Percentiles rank a stretch among this genome's conserved stretches.
Evolutionary conservation across 2,888 invertebrate genomes (phyloP).

Genomic region (Cryptophagus acutangulus): DNA sequence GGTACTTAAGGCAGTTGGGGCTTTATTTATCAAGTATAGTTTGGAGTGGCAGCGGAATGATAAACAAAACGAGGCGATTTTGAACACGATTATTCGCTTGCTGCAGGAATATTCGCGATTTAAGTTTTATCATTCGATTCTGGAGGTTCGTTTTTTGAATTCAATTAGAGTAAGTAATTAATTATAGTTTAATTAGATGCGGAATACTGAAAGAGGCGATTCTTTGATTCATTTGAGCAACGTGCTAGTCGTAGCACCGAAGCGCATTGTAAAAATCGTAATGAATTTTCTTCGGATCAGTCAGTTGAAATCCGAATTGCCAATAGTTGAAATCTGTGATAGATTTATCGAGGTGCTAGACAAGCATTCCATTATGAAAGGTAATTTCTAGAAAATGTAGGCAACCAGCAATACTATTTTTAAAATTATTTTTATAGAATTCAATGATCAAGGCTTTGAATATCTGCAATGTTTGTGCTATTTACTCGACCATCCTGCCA

Average conservation of each 20-base stretch:
- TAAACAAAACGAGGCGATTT: constrained; percentile 33
- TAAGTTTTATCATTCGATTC: constrained; percentile 33
- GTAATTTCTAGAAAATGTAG: constrained; percentile 15
- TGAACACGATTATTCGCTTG: constrained; percentile 39
- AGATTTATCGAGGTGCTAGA: constrained; percentile 35
- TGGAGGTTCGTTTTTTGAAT: constrained; percentile 28
- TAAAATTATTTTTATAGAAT: constrained; percentile 21
- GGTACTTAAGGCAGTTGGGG: constrained; percentile 35
- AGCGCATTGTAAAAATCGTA: constrained; percentile 40
- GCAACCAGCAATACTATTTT: neutral
- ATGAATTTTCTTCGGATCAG: constrained; percentile 39
- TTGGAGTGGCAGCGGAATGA: constrained; percentile 34
- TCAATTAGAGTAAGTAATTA: constrained; percentile 2
- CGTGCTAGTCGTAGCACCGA: constrained; percentile 37
- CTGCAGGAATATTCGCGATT: constrained; percentile 40
- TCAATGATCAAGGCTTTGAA: constrained; percentile 30
- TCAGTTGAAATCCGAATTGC: constrained; percentile 40
- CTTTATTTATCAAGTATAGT: constrained; percentile 41
- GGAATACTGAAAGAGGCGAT: constrained; percentile 38
- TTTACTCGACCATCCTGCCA: constrained; percentile 37
- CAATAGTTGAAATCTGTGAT: constrained; percentile 37
- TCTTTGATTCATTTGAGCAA: constrained; percentile 37
- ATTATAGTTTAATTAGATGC: constrained; percentile 29
- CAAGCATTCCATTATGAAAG: constrained; percentile 27
- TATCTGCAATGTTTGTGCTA: constrained; percentile 41